Conservation (phyloP, 2,888 invertebrate species). For the Eristalis arbustorum region DNA sequence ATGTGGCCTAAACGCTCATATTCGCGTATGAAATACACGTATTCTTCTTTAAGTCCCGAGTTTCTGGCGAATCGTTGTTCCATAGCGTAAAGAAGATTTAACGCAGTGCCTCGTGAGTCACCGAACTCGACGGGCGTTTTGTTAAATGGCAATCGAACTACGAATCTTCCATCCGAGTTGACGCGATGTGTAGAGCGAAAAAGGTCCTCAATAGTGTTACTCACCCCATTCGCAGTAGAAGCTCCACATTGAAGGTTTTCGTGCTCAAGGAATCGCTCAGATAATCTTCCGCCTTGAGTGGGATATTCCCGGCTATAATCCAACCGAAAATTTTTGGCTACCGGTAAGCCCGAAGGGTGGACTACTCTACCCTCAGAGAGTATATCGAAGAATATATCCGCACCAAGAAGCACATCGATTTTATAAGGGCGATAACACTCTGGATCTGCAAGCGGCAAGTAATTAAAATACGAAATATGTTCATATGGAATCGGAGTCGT, state of each 20-base stretch:
- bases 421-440: no score
- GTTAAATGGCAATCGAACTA: background rate
- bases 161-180: conserved; percentile 13
- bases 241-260: no score
- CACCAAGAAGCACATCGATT: background rate
- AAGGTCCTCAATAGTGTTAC: background rate
- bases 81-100: background rate
- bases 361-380: no score
- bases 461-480: no score
- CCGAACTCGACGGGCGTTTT: background rate
- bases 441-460: no score
- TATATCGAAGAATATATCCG: conserved; percentile 10
- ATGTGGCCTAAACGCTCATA: conserved; percentile 6
- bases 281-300: background rate
- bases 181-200: background rate
- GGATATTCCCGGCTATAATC: conserved; percentile 19
- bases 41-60: background rate
- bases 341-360: no score
- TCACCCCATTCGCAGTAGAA: background rate
- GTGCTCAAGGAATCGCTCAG: background rate
- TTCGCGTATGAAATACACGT: background rate
- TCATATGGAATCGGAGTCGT: no score
- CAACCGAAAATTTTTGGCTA: conserved; percentile 29
- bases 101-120: background rate
- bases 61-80: background rate